Percentiles rank a stretch among this genome's conserved stretches.
Conservation (phyloP, 1,140 invertebrate species). For the Papilio glaucus region DNA sequence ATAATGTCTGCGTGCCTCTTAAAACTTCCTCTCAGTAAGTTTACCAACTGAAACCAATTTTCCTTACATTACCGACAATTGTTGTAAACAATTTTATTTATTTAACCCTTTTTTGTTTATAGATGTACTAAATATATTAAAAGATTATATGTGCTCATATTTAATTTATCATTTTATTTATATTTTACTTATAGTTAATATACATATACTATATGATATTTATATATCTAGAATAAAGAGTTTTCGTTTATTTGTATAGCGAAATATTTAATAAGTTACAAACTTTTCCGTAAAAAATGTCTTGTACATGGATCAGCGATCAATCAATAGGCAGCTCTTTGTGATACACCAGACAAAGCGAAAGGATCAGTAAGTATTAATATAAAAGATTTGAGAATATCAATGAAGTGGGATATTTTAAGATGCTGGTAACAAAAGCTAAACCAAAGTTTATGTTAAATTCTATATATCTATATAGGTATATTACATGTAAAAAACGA, state of each 20-base stretch:
- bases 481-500: too few relatives aligned
- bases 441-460: neutral
- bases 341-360: neutral
- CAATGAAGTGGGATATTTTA: neutral
- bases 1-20: slow-evolving; percentile 2
- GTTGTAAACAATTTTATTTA: neutral
- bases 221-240: too few relatives aligned
- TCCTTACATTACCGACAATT: neutral
- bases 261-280: too few relatives aligned
- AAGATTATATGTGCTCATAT: too few relatives aligned
- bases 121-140: too few relatives aligned
- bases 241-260: too few relatives aligned
- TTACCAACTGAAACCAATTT: slow-evolving; percentile 5
- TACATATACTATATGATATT: too few relatives aligned
- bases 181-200: too few relatives aligned
- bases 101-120: slow-evolving; percentile 1
- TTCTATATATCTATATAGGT: too few relatives aligned
- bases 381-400: neutral
- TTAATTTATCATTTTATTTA: too few relatives aligned
- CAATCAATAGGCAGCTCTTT: neutral
- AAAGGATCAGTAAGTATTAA: neutral
- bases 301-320: neutral
- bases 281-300: neutral
- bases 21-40: slow-evolving; percentile 2
- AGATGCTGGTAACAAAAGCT: neutral